A percentile compares a stretch with the other conserved stretches of the same genome.
These are phyloP conservation scores for Grapholita molesta DNA, from an alignment of 1,140 invertebrate genomes.

Conservation along the genomic window DNA sequence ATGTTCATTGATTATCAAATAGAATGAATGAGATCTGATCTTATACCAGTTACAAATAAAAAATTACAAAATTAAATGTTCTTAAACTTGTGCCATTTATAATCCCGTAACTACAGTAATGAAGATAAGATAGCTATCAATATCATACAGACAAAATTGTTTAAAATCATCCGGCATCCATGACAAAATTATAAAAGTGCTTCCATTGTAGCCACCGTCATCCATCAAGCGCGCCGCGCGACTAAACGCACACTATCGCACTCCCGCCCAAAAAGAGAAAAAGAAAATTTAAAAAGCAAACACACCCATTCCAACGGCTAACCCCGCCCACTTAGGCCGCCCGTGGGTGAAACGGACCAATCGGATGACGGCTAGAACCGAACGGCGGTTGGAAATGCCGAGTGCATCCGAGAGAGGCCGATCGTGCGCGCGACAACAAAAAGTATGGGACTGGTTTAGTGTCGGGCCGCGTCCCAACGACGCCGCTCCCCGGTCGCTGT, in stretches of 20 bases:
- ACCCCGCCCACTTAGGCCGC: slow-evolving; percentile 49
- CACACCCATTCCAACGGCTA: slow-evolving; percentile 52
- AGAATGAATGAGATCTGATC: too few relatives aligned
- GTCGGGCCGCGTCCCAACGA: slow-evolving; percentile 73
- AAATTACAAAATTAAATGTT: too few relatives aligned
- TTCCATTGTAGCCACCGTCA: slow-evolving; percentile 26
- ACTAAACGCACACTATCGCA: slow-evolving; percentile 65
- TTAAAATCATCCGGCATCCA: not conserved
- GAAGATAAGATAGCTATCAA: not conserved
- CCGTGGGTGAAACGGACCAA: slow-evolving; percentile 40
- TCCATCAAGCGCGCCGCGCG: slow-evolving; percentile 63
- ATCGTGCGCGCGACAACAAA: slow-evolving; percentile 66
- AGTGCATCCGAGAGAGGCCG: slow-evolving; percentile 49
- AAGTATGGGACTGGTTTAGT: slow-evolving; percentile 74
- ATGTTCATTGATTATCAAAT: too few relatives aligned
- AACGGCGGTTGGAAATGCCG: slow-evolving; percentile 36
- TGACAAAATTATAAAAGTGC: slow-evolving; percentile 20
- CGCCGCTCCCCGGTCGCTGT: slow-evolving; percentile 61
- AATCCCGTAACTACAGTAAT: not conserved
- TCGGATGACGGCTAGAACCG: slow-evolving; percentile 27
- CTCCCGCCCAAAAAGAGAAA: slow-evolving; percentile 72
- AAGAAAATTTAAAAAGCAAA: slow-evolving; percentile 71
- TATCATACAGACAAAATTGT: not conserved
- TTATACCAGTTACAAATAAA: too few relatives aligned
- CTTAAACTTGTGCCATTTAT: not conserved